phyloP scores from a whole-genome alignment of 64 coral and sea anemone species.

The Actinia tenebrosa region DNA sequence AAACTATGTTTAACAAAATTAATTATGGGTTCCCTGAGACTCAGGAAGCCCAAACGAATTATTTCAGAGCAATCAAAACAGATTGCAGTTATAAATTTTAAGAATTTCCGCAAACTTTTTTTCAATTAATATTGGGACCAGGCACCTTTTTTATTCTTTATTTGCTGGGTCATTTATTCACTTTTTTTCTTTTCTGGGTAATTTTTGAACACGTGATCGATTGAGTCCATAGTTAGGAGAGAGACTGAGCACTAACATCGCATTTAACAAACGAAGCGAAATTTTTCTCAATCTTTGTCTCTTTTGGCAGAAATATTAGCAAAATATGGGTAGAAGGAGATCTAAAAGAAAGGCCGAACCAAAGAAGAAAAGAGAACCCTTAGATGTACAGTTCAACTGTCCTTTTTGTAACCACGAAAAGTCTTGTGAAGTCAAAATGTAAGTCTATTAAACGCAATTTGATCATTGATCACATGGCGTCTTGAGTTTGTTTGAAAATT shows the following conservation, averaged over 20 bases:
- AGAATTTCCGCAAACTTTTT: too few relatives aligned
- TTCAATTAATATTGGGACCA: too few relatives aligned
- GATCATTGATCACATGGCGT: not conserved
- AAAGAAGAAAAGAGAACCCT: constrained; percentile 78
- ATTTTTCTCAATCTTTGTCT: not conserved
- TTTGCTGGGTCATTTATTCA: not conserved
- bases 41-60: too few relatives aligned
- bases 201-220: not conserved
- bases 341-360: constrained; percentile 93
- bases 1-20: not conserved
- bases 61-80: too few relatives aligned
- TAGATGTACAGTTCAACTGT: constrained; percentile 96
- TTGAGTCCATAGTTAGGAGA: not conserved
- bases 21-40: too few relatives aligned
- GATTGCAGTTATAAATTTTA: too few relatives aligned
- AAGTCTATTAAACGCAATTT: constrained; percentile 16
- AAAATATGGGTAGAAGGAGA: constrained; percentile 80
- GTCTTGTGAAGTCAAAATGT: constrained; percentile 98
- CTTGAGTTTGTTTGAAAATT: too few relatives aligned
- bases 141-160: not conserved
- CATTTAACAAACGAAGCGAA: not conserved
- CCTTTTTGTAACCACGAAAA: constrained; percentile 99
- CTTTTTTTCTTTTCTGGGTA: not conserved
- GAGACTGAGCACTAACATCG: not conserved
- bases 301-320: not conserved